A percentile compares a stretch with the other conserved stretches of the same genome.
Evolutionary conservation across 2,888 invertebrate species (phyloP).

Genomic region (Platycnemis pennipes): DNA sequence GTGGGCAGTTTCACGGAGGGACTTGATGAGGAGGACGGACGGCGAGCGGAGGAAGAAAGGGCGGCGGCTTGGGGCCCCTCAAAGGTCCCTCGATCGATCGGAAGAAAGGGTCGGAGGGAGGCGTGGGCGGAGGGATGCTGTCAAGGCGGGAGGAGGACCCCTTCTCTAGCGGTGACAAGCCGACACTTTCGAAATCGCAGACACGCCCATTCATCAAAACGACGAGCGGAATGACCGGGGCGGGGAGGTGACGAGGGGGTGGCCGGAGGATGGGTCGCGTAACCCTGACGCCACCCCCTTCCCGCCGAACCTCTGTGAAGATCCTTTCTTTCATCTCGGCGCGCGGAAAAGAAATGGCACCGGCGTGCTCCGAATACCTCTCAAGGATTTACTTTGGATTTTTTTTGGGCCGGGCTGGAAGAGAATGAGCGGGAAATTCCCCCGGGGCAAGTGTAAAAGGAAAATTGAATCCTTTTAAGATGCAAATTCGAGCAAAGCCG

Average conservation of each 20-base stretch:
- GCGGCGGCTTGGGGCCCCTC: neutral
- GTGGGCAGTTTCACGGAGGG: neutral
- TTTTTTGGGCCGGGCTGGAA: neutral
- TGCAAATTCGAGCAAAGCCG: neutral
- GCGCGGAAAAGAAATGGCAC: neutral
- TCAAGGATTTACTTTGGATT: neutral
- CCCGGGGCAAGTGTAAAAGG: neutral
- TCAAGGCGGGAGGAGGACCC: neutral
- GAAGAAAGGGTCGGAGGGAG: neutral
- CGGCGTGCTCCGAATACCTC: conserved; percentile 6
- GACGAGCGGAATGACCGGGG: neutral
- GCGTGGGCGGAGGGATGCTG: neutral
- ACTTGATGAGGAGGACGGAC: neutral
- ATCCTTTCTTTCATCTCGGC: neutral
- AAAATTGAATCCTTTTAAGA: conserved; percentile 36
- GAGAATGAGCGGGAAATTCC: neutral
- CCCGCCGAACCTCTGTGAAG: neutral
- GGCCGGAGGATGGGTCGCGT: neutral
- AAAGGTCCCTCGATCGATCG: conserved; percentile 1
- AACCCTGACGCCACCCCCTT: neutral
- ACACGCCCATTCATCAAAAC: neutral
- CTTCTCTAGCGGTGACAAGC: neutral
- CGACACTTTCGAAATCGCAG: neutral
- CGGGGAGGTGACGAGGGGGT: too few relatives aligned
- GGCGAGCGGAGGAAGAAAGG: neutral